These are phyloP conservation scores for Ornithoptera priamus DNA, from an alignment of 2,888 invertebrate species.

Conservation along the genomic window DNA sequence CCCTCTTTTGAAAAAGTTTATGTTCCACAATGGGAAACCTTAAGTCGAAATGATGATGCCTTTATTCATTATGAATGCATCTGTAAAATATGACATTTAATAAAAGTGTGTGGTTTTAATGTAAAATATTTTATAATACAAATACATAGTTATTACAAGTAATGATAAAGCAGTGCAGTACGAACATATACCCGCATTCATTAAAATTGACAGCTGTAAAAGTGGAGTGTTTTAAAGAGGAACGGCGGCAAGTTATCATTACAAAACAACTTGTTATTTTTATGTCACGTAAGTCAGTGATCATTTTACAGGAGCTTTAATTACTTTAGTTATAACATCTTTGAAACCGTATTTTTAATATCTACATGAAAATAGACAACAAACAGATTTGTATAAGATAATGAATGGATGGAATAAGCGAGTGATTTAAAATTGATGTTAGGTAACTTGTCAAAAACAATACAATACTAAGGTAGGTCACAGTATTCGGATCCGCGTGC, in stretches of 20 bases:
- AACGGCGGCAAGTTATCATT: not conserved
- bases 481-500: no score
- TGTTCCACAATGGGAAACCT: no score
- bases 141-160: not conserved
- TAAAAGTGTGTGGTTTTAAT: not conserved
- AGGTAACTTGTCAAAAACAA: no score
- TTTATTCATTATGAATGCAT: not conserved
- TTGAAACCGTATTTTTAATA: no score
- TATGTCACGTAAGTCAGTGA: not conserved
- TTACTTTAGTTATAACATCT: not conserved
- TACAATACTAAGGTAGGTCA: no score
- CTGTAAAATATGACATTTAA: not conserved
- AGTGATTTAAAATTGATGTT: no score
- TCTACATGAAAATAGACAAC: no score
- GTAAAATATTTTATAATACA: conserved; percentile 11
- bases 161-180: conserved; percentile 7
- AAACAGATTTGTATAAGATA: no score
- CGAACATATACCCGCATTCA: conserved; percentile 7
- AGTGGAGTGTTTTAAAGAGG: conserved; percentile 16
- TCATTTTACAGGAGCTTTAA: not conserved
- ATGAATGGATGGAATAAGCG: no score
- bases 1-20: no score
- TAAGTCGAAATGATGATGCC: not conserved
- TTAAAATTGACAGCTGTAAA: conserved; percentile 17
- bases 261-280: not conserved